Evolutionary conservation across 2,797 vertebrate species (phyloP).

Genomic region (Pelobates cultripes): DNA sequence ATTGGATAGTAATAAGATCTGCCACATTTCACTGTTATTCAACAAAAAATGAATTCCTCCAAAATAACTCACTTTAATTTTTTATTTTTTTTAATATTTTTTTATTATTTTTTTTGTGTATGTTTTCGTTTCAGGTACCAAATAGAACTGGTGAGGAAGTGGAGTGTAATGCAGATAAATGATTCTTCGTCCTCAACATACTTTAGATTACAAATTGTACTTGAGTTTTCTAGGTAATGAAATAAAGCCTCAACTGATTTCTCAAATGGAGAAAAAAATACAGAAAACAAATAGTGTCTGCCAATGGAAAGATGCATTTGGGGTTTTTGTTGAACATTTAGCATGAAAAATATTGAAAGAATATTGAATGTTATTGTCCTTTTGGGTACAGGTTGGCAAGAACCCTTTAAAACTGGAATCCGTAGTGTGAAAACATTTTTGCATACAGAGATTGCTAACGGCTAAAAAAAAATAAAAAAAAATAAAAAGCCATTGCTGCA

Average conservation of each 20-base stretch:
- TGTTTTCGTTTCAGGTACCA: not conserved
- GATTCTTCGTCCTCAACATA: conserved; percentile 36
- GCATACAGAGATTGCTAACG: conserved; percentile 30
- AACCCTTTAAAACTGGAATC: conserved; percentile 41
- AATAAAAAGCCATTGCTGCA: not conserved
- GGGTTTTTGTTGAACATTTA: conserved; percentile 41
- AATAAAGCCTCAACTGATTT: conserved; percentile 46
- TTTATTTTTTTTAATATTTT: not conserved
- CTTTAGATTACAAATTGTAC: conserved; percentile 42
- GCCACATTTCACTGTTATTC: not conserved
- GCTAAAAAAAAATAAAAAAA: not conserved
- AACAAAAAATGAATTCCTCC: not conserved
- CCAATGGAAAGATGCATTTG: conserved; percentile 44
- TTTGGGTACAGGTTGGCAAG: conserved; percentile 49
- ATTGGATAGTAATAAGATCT: not conserved
- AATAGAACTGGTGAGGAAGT: conserved; percentile 22
- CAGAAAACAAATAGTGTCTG: conserved; percentile 46
- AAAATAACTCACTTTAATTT: not conserved
- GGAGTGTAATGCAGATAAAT: conserved; percentile 28
- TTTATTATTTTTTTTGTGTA: too few relatives aligned
- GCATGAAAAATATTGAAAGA: conserved; percentile 52
- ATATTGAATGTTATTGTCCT: conserved; percentile 55
- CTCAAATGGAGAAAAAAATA: conserved; percentile 38
- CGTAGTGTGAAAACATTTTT: conserved; percentile 43
- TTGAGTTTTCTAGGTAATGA: conserved; percentile 47